phyloP scores from a whole-genome alignment of 2,113 vertebrate species.

The Rhodinocichla rosea region DNA sequence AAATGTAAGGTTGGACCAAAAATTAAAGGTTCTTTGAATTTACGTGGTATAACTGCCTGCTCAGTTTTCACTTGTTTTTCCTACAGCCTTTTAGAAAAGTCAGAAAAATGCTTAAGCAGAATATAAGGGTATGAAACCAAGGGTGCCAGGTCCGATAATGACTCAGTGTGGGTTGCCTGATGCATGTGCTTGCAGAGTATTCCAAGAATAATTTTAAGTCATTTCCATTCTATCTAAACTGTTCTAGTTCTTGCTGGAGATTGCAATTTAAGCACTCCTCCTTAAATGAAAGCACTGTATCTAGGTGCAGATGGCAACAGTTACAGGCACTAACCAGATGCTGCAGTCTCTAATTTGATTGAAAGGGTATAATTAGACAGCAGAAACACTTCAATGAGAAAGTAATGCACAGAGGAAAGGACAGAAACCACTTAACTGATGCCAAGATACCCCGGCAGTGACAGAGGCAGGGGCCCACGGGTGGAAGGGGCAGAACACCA shows the following conservation, averaged over 20 bases:
- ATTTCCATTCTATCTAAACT: conserved; percentile 33
- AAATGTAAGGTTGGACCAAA: neutral
- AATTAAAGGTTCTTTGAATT: neutral
- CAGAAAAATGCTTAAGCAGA: neutral
- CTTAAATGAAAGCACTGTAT: conserved; percentile 72
- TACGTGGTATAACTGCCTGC: neutral
- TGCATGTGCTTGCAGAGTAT: neutral
- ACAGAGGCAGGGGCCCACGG: conserved; percentile 69
- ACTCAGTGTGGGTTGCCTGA: neutral
- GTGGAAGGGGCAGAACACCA: conserved; percentile 64
- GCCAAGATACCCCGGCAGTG: conserved; percentile 76
- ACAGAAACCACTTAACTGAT: conserved; percentile 83
- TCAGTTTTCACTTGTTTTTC: neutral
- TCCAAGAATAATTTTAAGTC: conserved; percentile 61
- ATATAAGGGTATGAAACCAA: neutral
- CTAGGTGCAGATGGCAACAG: conserved; percentile 94
- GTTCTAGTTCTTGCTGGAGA: conserved; percentile 34
- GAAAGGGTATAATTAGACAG: conserved; percentile 97
- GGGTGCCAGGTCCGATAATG: neutral
- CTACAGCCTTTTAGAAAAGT: neutral
- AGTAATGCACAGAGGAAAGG: conserved; percentile 74
- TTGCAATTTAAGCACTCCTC: conserved; percentile 70
- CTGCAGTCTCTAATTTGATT: conserved; percentile 94
- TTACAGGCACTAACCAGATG: conserved; percentile 92
- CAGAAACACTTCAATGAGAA: conserved; percentile 89